Evolutionary conservation across 2,888 invertebrate genomes (phyloP), one percentile per base, ranked within the genome.

Genomic region (Isoperla grammatica): DNA sequence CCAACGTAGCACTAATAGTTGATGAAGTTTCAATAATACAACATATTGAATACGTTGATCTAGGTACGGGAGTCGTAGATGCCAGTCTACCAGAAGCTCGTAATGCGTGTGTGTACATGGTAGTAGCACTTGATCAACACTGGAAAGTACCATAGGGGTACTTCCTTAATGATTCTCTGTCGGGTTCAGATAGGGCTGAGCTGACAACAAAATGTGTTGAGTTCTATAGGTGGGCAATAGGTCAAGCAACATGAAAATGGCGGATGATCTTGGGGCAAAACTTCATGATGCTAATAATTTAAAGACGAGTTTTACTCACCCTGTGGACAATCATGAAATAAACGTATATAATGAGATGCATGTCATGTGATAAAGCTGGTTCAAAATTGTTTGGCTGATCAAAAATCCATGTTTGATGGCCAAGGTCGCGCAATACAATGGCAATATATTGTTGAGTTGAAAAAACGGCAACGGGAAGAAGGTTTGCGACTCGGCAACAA

Each of bases 321-420:
- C 60, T 40, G n/a, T 57, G 9, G 20, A 19, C 12, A 56, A 49
- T 35, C 61, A 35, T 15, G 29, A 11, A 22, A 22, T 61, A 20
- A 43, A 60, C 42, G 61, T 53, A 19, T n/a, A n/a, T 39, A 60
- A 19, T 20, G 57, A 2, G 57, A 62, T 42, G 39, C 62, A 15
- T 62, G 54, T 29, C 62, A 62, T 46, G 60, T 62, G 60, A 39
- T 61, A 1, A 62, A 62, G 22, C 57, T 61, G 23, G 53, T 61
- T 11, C 50, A 35, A 5, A 62, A 62, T 57, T 50, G 46, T 15
- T 20, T 62, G 17, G 60, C 54, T 19, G 42, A 57, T 9, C 49
- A 62, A 46, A 48, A 43, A 29, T 13, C 20, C 40, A 17, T 61
- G 6, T 19, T 42, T 22, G 60, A 60, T 19, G 50, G 23, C 20